A percentile compares a stretch with the other conserved stretches of the same genome.
Conservation (phyloP, 2,113 vertebrate genomes). For the Elephantulus edwardii region DNA sequence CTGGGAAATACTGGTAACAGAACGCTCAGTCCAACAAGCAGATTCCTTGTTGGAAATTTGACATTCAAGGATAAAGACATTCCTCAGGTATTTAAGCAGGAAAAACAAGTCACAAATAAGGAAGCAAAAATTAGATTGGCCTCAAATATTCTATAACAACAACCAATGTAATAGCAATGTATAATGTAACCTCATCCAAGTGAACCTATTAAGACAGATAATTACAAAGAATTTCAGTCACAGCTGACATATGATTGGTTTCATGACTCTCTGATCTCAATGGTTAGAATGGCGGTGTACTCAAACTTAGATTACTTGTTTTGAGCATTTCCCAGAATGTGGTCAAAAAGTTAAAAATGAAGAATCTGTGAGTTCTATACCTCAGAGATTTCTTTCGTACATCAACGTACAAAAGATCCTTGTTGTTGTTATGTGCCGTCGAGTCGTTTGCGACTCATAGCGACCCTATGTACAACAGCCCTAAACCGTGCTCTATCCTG, state of each 20-base stretch:
- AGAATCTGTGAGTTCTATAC: background rate
- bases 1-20: slow-evolving; percentile 7
- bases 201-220: background rate
- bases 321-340: background rate
- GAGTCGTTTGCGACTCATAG: no score
- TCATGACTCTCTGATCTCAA: slow-evolving; percentile 34
- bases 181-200: no score
- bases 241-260: background rate
- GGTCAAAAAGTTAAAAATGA: background rate
- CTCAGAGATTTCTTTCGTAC: background rate
- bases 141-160: background rate
- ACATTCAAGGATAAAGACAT: slow-evolving; percentile 28
- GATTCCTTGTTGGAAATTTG: background rate
- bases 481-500: no score
- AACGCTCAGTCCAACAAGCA: background rate
- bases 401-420: background rate
- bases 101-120: background rate
- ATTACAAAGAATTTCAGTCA: slow-evolving; percentile 10
- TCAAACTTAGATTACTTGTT: background rate
- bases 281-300: background rate
- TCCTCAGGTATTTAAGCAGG: background rate
- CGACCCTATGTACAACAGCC: no score
- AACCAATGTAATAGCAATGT: background rate
- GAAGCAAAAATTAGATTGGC: background rate
- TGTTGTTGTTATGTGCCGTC: no score